Evolutionary conservation across 2,888 invertebrate genomes (phyloP), one percentile per base, ranked within the genome.

Genomic region (Hipparchia sbordonii): DNA sequence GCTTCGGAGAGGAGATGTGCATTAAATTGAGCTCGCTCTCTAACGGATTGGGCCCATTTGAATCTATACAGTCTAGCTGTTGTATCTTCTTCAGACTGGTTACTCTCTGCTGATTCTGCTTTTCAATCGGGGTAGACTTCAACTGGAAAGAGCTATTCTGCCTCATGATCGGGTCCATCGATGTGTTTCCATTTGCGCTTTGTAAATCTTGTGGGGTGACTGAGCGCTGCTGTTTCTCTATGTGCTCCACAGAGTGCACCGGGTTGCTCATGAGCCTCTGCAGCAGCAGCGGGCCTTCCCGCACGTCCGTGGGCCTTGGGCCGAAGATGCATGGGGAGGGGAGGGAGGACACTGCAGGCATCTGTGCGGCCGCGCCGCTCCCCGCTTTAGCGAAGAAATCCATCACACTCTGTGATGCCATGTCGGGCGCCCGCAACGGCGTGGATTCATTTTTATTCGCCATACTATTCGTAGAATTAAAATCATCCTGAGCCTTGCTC

Each of bases 401-500:
- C 95, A 97, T 96, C 3, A 98, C 97, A 88, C 97, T 97, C 84
- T 97, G 96, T 0, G 97, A 96, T 2, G 97, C 95, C 80, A 96
- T 95, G 80, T 97, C 97, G 1, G 95, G 95, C 68, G 95, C 95
- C 74, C 95, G 91, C 2, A 95, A 94, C 8, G 93, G 88, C 61
- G 87, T 85, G 10, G 90, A 82, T 62, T 92, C 94, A 74, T 83
- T 83, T 76, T 91, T 90, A 72, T 82, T 87, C 75, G 82, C 80
- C 65, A 87, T 73, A 10, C 92, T 91, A 76, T 93, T 93, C 79
- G 92, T 96, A 65, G 95, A 96, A 86, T 97, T 97, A 85, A 96
- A 97, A 85, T 98, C 97, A 85, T 98, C 97, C 85, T 98, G 98
- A 6, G 98, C 98, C 89, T 97, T 97, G 72, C 96, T 97, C 75